Evolutionary conservation across 92 coral and sea anemone genomes (phyloP).

Genomic region (Phenganax subtilis): DNA sequence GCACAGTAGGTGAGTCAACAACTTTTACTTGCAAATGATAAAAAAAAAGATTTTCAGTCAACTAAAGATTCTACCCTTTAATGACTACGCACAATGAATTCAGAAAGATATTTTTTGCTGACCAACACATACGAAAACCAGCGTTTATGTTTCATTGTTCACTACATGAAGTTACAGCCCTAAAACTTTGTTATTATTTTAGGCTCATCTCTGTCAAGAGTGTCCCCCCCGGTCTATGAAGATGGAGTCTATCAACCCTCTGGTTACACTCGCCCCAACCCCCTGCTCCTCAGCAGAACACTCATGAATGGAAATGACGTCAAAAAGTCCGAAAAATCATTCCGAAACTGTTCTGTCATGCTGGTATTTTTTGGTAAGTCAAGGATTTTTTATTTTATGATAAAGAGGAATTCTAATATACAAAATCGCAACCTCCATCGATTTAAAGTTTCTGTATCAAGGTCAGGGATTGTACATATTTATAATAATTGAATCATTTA

Average conservation of each 20-base stretch:
- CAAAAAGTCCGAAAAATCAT: conserved; percentile 8
- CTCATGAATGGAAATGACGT: conserved; percentile 7
- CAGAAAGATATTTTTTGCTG: background rate
- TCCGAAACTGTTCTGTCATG: conserved; percentile 22
- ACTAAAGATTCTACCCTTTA: background rate
- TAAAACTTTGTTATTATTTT: background rate
- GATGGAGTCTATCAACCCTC: conserved; percentile 42
- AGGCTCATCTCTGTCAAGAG: conserved; percentile 29
- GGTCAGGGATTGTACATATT: too few species aligned
- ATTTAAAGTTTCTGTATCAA: too few species aligned
- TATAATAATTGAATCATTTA: too few species aligned
- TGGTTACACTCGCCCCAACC: conserved; percentile 30
- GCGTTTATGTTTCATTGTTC: background rate
- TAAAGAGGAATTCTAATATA: too few species aligned
- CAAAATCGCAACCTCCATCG: too few species aligned
- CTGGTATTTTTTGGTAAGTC: conserved; percentile 34
- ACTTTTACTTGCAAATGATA: background rate
- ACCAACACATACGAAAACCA: background rate
- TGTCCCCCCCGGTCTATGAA: conserved; percentile 28
- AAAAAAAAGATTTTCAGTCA: too few species aligned
- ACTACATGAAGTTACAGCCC: background rate
- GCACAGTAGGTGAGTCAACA: conserved; percentile 26
- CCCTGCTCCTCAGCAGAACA: conserved; percentile 16
- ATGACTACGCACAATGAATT: too few species aligned
- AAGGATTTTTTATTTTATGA: too few species aligned